Evolutionary conservation across 2,113 vertebrate genomes (phyloP).

Genomic region (Nyctereutes procyonoides): DNA sequence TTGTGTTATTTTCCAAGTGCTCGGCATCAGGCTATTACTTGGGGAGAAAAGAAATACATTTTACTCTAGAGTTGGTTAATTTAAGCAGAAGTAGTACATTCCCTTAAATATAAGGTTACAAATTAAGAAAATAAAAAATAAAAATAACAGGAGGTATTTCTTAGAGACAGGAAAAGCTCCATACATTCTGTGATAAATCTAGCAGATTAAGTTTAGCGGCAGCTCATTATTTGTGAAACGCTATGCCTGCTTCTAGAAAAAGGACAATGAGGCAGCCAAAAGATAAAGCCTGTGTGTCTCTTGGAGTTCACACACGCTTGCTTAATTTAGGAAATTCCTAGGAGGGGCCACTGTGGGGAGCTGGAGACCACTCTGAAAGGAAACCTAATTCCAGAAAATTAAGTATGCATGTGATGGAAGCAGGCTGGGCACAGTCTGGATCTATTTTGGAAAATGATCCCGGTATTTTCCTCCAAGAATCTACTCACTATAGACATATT

Average conservation of each 20-base stretch:
- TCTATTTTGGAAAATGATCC: background rate
- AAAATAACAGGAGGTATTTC: background rate
- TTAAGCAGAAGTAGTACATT: background rate
- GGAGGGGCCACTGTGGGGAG: slow-evolving; percentile 83
- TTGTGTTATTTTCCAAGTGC: background rate
- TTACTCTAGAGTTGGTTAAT: slow-evolving; percentile 1
- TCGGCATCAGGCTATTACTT: background rate
- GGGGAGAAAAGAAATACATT: background rate
- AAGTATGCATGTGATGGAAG: background rate
- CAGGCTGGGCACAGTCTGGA: background rate
- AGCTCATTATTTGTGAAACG: slow-evolving; percentile 76
- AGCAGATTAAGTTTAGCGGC: slow-evolving; percentile 47
- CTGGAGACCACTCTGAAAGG: slow-evolving; percentile 80
- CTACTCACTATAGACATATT: background rate
- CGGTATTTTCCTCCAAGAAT: slow-evolving; percentile 23
- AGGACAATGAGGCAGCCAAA: slow-evolving; percentile 26
- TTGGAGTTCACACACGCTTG: background rate
- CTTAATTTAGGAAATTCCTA: slow-evolving; percentile 73
- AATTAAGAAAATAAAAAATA: background rate
- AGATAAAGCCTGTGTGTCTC: background rate
- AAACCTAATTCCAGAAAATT: background rate
- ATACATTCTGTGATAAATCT: background rate
- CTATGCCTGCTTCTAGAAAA: slow-evolving; percentile 77
- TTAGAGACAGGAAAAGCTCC: slow-evolving; percentile 1
- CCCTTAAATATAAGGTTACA: slow-evolving; percentile 20